These are phyloP conservation scores for Apamea monoglypha DNA, from an alignment of 2,888 invertebrate genomes.

Conservation along the genomic window DNA sequence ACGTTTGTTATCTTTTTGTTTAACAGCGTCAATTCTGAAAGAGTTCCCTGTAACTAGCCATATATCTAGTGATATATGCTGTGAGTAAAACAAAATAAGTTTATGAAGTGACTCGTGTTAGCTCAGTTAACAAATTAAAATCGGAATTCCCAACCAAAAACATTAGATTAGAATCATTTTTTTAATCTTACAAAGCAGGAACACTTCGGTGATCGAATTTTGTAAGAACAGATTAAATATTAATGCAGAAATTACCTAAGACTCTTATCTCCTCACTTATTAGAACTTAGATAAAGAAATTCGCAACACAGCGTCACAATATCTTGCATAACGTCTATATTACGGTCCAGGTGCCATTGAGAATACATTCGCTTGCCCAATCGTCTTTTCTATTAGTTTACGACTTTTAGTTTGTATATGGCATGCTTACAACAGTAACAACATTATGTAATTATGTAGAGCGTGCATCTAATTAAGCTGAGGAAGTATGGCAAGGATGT, in stretches of 20 bases:
- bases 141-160: neutral
- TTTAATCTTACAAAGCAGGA: slow-evolving; percentile 23
- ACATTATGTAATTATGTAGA: slow-evolving; percentile 69
- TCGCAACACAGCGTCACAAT: slow-evolving; percentile 66
- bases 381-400: slow-evolving; percentile 76
- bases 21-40: slow-evolving; percentile 14
- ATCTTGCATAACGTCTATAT: slow-evolving; percentile 75
- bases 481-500: slow-evolving; percentile 36
- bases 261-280: slow-evolving; percentile 39
- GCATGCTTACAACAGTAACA: slow-evolving; percentile 43
- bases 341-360: slow-evolving; percentile 79
- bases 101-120: slow-evolving; percentile 14
- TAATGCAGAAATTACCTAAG: slow-evolving; percentile 54
- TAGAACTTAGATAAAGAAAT: slow-evolving; percentile 58
- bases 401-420: slow-evolving; percentile 66
- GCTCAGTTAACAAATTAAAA: slow-evolving; percentile 1
- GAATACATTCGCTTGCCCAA: slow-evolving; percentile 80
- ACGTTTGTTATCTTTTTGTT: slow-evolving; percentile 23
- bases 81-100: neutral
- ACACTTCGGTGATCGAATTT: slow-evolving; percentile 33
- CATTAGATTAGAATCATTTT: slow-evolving; percentile 1
- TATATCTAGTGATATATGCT: neutral
- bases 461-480: slow-evolving; percentile 44
- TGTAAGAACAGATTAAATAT: slow-evolving; percentile 37
- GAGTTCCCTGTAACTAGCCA: neutral